Base-by-base conservation (phyloP, 2,797 vertebrate species). In the Enteromius paludinosus region DNA sequence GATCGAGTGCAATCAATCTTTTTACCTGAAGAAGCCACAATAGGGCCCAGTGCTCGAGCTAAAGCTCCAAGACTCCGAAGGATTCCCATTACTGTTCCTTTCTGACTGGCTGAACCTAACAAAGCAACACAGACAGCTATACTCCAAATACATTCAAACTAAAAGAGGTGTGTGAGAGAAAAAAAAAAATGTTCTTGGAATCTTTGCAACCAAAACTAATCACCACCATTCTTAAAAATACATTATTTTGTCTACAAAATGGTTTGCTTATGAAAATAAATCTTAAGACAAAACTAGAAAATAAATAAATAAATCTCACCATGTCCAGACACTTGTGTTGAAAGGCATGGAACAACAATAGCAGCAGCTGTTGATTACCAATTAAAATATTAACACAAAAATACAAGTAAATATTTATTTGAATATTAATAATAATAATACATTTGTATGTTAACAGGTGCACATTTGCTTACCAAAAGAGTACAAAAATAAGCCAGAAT, bases 61-160 rank as follows among this genome's bases (percentile, higher is more conserved):
- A 99, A 93, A 33, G 97, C 96, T 0, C 98, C 98, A 81, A 99
- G 88, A 90, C 98, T 99, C 25, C 98, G 92, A 77, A 99, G 91
- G 7, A 97, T 99, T 25, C 98, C 98, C 98, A 99, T 99, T 56
- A 99, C 92, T 0, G 95, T 95, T 43, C 98, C 98, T 47, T 99
- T 99, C 92, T 99, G 98, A 90, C 89, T 87, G 0, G 94, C 94
- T 0, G 95, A 94, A 23, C 98, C 98, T 99, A 89, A 0, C 68
- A 41, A 61, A 76, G 14, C 8, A 84, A 33, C 15, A 78, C 11
- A 71, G 45, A 69, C 17, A 84, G 33, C 0, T 79, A 18, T 28
- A 66, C 70, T 6, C 47, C 9, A 0, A 33, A 66, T 30, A 56
- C n/a, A 41, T 43, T 28, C 28, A 64, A 47, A 28, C n/a, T n/a